Evolutionary conservation across 30 jellyfish, hydroid and myxozoan genomes (phyloP), one percentile per base, ranked within the genome.

Genomic region (Nemopilema nomurai): DNA sequence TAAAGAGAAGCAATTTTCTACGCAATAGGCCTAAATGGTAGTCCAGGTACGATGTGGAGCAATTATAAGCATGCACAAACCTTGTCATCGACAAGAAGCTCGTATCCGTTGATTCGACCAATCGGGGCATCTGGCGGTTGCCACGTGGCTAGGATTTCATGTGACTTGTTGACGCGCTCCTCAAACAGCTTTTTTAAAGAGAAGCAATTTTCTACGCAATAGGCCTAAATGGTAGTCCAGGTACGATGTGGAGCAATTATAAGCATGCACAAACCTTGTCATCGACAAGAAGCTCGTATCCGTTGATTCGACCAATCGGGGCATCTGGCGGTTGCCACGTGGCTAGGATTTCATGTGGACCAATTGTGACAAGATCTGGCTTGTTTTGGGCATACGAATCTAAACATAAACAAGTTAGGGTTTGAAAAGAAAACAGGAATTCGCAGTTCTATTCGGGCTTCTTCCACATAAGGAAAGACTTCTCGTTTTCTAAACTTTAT

Each of bases 281-380:
- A 66, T 93, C 75, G 63, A 83, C 87, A 74, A 85, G 81, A 33
- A 93, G 84, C 78, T 93, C 98, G 80, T 93, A 93, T 16, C 96
- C 97, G 64, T 88, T 93, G n/a, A 93, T 83, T 82, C 98, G 77
- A 13, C 96, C 89, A 64, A 51, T 82, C 17, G 97, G 97, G 1
- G 98, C 98, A 49, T 57, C 80, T 26, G 98, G 98, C 49, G 98
- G 90, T 26, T 86, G 81, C 98, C 98, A 93, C 33, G 85, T 77
- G 41, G 88, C 96, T 27, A 72, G 70, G 23, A 93, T 88, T 51
- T 93, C 98, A 78, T 79, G 97, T 3, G 94, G 86, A 31, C 98
- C 97, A 27, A 93, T 70, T 18, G 85, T 80, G 41, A 82, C 81
- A 77, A 93, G 62, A 53, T 89, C 90, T 8, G 98, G 98, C 57